phyloP scores from a whole-genome alignment of 2,888 invertebrate genomes.

The Drosophila mulleri region DNA sequence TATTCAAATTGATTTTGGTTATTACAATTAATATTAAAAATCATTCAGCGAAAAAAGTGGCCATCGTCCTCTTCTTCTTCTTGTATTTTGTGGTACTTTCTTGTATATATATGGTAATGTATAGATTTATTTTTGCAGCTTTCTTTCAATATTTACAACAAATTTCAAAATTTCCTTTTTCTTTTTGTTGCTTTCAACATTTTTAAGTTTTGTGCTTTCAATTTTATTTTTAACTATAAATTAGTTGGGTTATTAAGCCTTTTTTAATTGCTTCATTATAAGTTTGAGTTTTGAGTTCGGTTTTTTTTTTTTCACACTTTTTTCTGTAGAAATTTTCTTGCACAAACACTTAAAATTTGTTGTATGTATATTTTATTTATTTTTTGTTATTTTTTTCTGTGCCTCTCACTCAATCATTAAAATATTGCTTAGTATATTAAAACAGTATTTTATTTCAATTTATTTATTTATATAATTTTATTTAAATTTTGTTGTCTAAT shows the following conservation, averaged over 20 bases:
- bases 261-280: slow-evolving; percentile 60
- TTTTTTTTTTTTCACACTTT: slow-evolving; percentile 31
- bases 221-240: slow-evolving; percentile 15
- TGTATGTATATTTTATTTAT: slow-evolving; percentile 21
- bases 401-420: slow-evolving; percentile 72
- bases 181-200: slow-evolving; percentile 23
- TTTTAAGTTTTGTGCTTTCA: slow-evolving; percentile 27
- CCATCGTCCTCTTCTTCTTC: slow-evolving; percentile 18
- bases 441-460: slow-evolving; percentile 34
- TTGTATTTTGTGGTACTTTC: not conserved
- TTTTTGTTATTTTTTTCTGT: slow-evolving; percentile 25
- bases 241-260: slow-evolving; percentile 46
- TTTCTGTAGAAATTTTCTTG: slow-evolving; percentile 4
- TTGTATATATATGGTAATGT: slow-evolving; percentile 16
- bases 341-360: slow-evolving; percentile 32
- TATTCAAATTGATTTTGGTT: slow-evolving; percentile 47
- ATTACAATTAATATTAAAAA: slow-evolving; percentile 65
- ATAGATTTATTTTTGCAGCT: slow-evolving; percentile 24
- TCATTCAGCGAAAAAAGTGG: slow-evolving; percentile 48
- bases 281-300: slow-evolving; percentile 26
- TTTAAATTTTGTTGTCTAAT: slow-evolving; percentile 24
- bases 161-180: slow-evolving; percentile 35
- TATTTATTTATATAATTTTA: slow-evolving; percentile 5
- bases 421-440: slow-evolving; percentile 72
- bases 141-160: slow-evolving; percentile 49